Conservation (phyloP, 2,113 vertebrate genomes). For the Halcyon malimbica region DNA sequence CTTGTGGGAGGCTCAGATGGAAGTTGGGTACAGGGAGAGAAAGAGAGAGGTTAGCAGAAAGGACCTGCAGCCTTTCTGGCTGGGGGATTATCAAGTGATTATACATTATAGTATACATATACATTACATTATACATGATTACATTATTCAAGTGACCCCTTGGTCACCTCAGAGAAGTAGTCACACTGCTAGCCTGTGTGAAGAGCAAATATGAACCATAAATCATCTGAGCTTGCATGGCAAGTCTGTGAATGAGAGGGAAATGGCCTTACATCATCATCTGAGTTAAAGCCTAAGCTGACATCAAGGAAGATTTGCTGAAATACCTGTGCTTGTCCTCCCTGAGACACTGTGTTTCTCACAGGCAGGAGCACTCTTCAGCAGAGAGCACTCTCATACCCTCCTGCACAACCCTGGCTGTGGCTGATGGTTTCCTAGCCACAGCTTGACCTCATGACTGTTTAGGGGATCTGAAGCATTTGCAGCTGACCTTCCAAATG, state of each 20-base stretch:
- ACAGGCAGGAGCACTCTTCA: background rate
- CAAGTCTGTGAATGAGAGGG: background rate
- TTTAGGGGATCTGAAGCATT: background rate
- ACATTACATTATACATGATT: too few species aligned
- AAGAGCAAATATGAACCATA: background rate
- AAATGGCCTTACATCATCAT: background rate
- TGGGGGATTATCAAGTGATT: background rate
- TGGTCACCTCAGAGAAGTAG: background rate
- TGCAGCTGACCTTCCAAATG: background rate
- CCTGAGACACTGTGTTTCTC: background rate
- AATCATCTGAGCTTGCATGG: background rate
- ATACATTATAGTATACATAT: too few species aligned
- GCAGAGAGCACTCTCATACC: background rate
- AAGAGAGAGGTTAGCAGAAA: background rate
- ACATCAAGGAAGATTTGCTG: background rate
- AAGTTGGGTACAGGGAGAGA: background rate
- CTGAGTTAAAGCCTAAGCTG: background rate
- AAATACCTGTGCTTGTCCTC: background rate
- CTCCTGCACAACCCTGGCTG: background rate
- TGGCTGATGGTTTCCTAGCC: background rate
- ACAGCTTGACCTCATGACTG: background rate
- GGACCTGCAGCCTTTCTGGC: background rate
- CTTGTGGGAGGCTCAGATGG: background rate
- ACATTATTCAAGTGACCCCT: background rate
- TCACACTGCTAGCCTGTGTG: background rate